A percentile compares a stretch with the other conserved stretches of the same genome.
phyloP scores from a whole-genome alignment of 2,113 vertebrate species.

The Salvator merianae region DNA sequence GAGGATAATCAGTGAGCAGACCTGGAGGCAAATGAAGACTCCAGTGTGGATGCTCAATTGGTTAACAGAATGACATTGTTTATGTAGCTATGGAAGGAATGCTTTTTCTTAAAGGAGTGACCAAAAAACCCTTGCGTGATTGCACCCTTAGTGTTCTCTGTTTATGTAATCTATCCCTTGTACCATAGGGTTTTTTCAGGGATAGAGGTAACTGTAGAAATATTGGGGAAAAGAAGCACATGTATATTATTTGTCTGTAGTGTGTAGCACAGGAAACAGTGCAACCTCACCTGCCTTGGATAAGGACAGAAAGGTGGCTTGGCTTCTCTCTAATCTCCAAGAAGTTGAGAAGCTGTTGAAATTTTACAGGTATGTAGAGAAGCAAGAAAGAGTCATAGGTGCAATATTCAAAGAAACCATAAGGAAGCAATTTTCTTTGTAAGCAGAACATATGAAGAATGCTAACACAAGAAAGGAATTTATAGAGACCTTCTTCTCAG shows the following conservation, averaged over 20 bases:
- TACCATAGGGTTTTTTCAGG: not conserved
- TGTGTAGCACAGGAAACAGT: slow-evolving; percentile 27
- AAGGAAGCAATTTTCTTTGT: slow-evolving; percentile 40
- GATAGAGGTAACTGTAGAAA: not conserved
- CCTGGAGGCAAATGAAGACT: no score
- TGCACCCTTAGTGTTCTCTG: no score
- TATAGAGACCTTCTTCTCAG: slow-evolving; percentile 26
- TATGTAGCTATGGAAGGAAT: no score
- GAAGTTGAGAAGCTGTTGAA: slow-evolving; percentile 20
- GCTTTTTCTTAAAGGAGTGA: no score
- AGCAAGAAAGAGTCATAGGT: slow-evolving; percentile 36
- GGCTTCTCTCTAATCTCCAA: slow-evolving; percentile 47
- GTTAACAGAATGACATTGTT: no score
- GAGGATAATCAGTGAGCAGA: no score
- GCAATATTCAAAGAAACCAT: slow-evolving; percentile 46
- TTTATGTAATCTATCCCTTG: not conserved
- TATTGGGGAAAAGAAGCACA: not conserved
- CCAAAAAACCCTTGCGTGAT: no score
- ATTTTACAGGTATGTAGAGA: slow-evolving; percentile 27
- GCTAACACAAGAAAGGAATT: slow-evolving; percentile 45
- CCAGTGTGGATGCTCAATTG: no score
- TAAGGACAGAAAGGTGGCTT: slow-evolving; percentile 51
- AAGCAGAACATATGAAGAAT: slow-evolving; percentile 29
- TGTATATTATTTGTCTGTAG: slow-evolving; percentile 5
- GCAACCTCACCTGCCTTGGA: slow-evolving; percentile 44